Conservation (phyloP, 2,797 vertebrate genomes). For the Arnoldichthys spilopterus region DNA sequence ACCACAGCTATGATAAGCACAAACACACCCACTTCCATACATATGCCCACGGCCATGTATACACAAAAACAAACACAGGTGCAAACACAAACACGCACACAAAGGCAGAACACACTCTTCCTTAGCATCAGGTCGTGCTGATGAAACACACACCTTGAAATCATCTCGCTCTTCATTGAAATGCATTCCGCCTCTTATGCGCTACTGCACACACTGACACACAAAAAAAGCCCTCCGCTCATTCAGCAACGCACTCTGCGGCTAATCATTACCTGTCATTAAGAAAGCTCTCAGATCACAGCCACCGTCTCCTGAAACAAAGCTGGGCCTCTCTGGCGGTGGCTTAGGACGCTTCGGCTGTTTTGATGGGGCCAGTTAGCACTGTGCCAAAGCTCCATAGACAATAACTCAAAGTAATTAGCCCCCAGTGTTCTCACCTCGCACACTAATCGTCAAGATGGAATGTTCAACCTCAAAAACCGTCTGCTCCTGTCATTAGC, state of each 20-base stretch:
- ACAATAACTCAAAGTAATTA: conserved; percentile 66
- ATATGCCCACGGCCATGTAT: conserved; percentile 4
- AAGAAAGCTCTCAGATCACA: conserved; percentile 65
- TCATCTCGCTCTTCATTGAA: conserved; percentile 74
- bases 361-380: conserved; percentile 56
- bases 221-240: conserved; percentile 73
- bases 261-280: conserved; percentile 79
- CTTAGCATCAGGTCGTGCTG: conserved; percentile 46
- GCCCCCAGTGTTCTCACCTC: conserved; percentile 62
- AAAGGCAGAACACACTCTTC: conserved; percentile 11
- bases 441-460: conserved; percentile 51
- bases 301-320: conserved; percentile 55
- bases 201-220: conserved; percentile 21
- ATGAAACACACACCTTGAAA: conserved; percentile 61
- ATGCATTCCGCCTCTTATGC: conserved; percentile 74
- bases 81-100: conserved; percentile 52
- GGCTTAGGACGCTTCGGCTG: conserved; percentile 25
- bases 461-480: conserved; percentile 46
- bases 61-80: conserved; percentile 34
- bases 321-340: conserved; percentile 10
- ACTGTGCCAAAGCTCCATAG: conserved; percentile 46
- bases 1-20: too few relatives aligned
- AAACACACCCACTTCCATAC: too few relatives aligned
- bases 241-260: conserved; percentile 68
- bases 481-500: conserved; percentile 53